Base-by-base conservation (phyloP, 2,888 invertebrate genomes). In the Didymodactylos carnosus region DNA sequence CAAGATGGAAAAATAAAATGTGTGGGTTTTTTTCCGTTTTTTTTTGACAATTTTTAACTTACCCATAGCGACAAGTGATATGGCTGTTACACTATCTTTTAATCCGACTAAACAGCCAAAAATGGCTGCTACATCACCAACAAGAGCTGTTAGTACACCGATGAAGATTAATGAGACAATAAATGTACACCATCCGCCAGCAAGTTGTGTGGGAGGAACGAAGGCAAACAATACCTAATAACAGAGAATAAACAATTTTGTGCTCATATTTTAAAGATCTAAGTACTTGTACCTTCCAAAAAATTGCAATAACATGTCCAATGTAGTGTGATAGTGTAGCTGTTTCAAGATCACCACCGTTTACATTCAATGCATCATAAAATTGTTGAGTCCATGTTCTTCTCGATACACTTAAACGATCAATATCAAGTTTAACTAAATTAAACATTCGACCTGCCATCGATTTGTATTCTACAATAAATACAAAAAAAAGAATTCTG, bases 31-130 rank as follows among this genome's bases (percentile, higher is more conserved):
- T n/a, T n/a, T n/a, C n/a, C n/a, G n/a, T n/a, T n/a, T n/a, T n/a
- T n/a, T n/a, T n/a, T n/a, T n/a, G n/a, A n/a, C n/a, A n/a, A n/a
- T n/a, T n/a, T n/a, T n/a, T n/a, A n/a, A n/a, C n/a, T n/a, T n/a
- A n/a, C n/a, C n/a, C n/a, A 51, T 72, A n/a, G 62, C 49, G n/a
- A 35, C 75, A 35, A 29, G 79, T 2, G 82, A 81, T 71, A 83
- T 82, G 75, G 82, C 82, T 16, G 86, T 87, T 23, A 87, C 84
- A 19, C 83, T 80, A 75, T 86, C 85, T 72, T 84, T 80, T 4
- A 87, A 81, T 27, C 86, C 86, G 71, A 87, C 84, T 72, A 87
- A 80, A 78, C 87, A 87, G 16, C 88, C 87, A 79, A 87, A 87
- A 70, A 86, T 86, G 39, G 84, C 78, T 3, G 88, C 87, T 75